Base-by-base conservation (phyloP, 1,140 invertebrate species). In the Drosophila varians region DNA sequence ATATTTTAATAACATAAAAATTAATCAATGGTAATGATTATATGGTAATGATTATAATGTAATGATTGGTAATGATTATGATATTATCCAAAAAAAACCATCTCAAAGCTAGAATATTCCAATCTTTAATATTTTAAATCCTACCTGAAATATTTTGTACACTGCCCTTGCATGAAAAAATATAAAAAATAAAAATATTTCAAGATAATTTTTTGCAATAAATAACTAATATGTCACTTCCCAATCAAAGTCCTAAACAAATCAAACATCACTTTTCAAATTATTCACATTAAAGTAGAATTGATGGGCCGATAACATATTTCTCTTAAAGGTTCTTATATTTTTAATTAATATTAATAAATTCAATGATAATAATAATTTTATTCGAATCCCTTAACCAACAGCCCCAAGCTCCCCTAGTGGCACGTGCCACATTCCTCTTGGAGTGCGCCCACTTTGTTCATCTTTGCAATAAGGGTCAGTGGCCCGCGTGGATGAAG, bases 401-500 rank as follows among this genome's bases (percentile, higher is more conserved):
- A 52, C 91, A 99, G 97, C 98, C 96, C 0, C 94, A 98, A 92
- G 97, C 98, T 18, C 97, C 98, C 3, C 95, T 99, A 0, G 95
- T 99, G 0, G 94, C 97, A 0, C 92, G 98, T 87, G 98, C 99
- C 11, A 94, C 96, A 1, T 93, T 99, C 28, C 91, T 99, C 23
- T 92, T 99, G 28, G 99, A 99, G 92, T 99, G 98, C 91, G 96
- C 97, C 3, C 95, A 99, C 91, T 96, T 99, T 84, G 98, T 99
- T 0, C 98, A 99, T 90, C 95, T 96, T 55, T 99, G 99, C 90
- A 99, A 99, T 90, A 97, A 97, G 92, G 98, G 98, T 1, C 97
- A 98, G 70, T 99, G 99, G 98, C 98, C 99, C 9, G 93, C 94
- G 2, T 99, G 98, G 97, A 98, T 99, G 95, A 97, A 97, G 91